phyloP scores from a whole-genome alignment of 2,797 vertebrate genomes.

The Argya squamiceps region DNA sequence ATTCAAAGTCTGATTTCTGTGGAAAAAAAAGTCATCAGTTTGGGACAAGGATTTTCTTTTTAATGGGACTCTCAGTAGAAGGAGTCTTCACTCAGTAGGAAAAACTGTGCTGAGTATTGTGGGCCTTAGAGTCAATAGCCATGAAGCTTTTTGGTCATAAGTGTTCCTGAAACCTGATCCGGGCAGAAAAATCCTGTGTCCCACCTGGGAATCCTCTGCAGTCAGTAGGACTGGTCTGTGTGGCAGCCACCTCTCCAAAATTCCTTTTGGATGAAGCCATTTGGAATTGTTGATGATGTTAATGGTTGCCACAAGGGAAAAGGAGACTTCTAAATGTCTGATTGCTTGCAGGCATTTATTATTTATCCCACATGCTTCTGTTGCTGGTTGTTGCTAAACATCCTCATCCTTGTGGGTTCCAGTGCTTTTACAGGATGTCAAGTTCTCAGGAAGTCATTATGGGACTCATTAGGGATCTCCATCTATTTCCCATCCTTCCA shows the following conservation, averaged over 20 bases:
- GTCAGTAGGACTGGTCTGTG: not conserved
- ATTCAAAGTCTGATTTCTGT: not conserved
- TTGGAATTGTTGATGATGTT: not conserved
- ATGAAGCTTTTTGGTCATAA: not conserved
- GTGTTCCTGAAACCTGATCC: not conserved
- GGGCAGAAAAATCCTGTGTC: not conserved
- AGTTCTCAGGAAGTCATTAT: not conserved
- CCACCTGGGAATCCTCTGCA: not conserved
- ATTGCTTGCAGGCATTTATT: not conserved
- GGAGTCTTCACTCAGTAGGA: not conserved
- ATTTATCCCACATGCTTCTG: not conserved
- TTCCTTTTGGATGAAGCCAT: not conserved
- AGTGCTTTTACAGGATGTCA: not conserved
- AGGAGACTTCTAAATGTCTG: not conserved
- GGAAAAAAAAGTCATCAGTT: not conserved
- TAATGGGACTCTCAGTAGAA: not conserved
- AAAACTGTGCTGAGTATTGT: not conserved
- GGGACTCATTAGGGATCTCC: not conserved
- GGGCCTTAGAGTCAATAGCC: not conserved
- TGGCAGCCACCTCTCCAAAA: not conserved
- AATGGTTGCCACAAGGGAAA: not conserved
- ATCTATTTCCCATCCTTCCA: not conserved
- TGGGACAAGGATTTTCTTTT: not conserved
- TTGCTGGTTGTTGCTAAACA: not conserved
- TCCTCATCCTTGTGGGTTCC: not conserved